These are phyloP conservation scores for Epizoanthus rinbou DNA, from an alignment of 92 coral and sea anemone species.

Conservation along the genomic window DNA sequence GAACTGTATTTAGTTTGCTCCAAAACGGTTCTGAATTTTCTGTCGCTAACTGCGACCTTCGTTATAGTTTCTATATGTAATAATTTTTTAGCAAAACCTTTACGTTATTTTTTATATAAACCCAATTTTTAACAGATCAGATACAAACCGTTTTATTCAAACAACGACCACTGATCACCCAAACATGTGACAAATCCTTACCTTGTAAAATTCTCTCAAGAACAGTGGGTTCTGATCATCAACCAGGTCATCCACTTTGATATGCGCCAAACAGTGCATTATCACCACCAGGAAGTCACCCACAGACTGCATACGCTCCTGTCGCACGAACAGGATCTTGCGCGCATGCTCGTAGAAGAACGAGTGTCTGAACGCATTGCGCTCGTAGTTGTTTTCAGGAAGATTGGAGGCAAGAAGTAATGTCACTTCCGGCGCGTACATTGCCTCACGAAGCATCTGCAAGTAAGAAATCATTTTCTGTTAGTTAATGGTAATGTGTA, in stretches of 20 bases:
- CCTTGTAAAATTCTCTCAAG: slow-evolving; percentile 97
- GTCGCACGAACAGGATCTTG: slow-evolving; percentile 89
- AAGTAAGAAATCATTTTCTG: not conserved
- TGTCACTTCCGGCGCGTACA: slow-evolving; percentile 95
- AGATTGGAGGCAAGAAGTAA: slow-evolving; percentile 95
- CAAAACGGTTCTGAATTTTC: no score
- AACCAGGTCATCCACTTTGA: slow-evolving; percentile 80
- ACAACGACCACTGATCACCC: no score
- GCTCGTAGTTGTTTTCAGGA: slow-evolving; percentile 88
- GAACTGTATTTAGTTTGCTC: no score
- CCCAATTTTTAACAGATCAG: no score
- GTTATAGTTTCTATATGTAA: no score
- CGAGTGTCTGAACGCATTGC: slow-evolving; percentile 94
- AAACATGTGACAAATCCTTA: slow-evolving; percentile 16
- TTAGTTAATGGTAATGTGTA: no score
- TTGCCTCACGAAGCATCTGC: slow-evolving; percentile 87
- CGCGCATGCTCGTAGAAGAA: slow-evolving; percentile 99
- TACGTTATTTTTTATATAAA: no score
- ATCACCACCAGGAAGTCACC: slow-evolving; percentile 97
- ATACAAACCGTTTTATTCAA: no score
- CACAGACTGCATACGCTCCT: slow-evolving; percentile 96
- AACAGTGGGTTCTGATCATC: slow-evolving; percentile 94
- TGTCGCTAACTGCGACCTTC: no score
- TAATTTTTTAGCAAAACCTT: no score
- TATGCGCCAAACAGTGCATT: slow-evolving; percentile 95